Percentiles rank a stretch among this genome's conserved stretches.
Conservation (phyloP, 1,140 invertebrate genomes). For the Temnothorax longispinosus region DNA sequence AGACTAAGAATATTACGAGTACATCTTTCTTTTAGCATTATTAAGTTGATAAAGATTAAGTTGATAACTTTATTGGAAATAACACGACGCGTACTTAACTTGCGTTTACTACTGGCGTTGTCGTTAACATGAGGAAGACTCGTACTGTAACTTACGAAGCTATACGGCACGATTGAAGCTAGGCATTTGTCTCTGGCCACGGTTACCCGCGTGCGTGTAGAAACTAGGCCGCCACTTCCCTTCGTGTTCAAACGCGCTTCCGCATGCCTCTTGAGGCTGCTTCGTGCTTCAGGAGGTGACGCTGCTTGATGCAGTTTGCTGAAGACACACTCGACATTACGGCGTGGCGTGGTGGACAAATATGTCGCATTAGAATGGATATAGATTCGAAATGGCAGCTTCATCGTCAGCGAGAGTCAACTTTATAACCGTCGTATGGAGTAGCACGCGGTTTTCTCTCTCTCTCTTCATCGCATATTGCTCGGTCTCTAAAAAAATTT, state of each 20-base stretch:
- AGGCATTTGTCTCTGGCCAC: slow-evolving; percentile 21
- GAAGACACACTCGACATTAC: slow-evolving; percentile 18
- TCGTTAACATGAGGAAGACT: not conserved
- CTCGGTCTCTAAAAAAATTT: not conserved
- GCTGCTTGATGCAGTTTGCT: slow-evolving; percentile 36
- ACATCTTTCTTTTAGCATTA: not conserved
- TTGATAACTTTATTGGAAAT: not conserved
- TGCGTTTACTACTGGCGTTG: not conserved
- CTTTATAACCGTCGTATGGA: not conserved
- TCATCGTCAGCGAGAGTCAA: not conserved
- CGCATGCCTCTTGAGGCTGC: slow-evolving; percentile 66
- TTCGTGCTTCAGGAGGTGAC: slow-evolving; percentile 8
- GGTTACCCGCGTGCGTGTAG: slow-evolving; percentile 60
- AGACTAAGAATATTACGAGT: not conserved
- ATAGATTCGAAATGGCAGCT: slow-evolving; percentile 31
- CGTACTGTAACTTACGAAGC: slow-evolving; percentile 1
- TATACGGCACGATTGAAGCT: not conserved
- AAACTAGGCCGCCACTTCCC: slow-evolving; percentile 79
- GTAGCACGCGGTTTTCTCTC: not conserved
- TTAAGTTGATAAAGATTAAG: not conserved
- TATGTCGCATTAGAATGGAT: slow-evolving; percentile 23
- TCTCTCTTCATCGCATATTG: not conserved
- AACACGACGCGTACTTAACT: not conserved
- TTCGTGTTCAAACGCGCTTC: slow-evolving; percentile 74
- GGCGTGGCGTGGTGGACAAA: slow-evolving; percentile 9